phyloP scores from a whole-genome alignment of 1,140 invertebrate species.

The Augochlora pura region DNA sequence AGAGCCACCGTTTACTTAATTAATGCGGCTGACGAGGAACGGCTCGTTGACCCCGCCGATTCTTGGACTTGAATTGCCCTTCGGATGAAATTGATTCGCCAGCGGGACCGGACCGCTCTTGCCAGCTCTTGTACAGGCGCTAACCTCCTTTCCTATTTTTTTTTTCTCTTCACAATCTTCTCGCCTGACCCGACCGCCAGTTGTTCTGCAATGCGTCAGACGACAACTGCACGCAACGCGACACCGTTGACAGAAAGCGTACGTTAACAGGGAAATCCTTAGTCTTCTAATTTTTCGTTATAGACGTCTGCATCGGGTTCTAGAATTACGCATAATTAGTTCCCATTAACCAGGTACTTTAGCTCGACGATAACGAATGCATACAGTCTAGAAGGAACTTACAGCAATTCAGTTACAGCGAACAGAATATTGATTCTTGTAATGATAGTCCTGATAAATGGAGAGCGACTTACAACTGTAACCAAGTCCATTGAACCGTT shows the following conservation, averaged over 20 bases:
- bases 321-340: too few relatives aligned
- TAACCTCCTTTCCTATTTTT: neutral
- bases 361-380: too few relatives aligned
- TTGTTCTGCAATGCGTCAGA: constrained; percentile 61
- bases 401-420: too few relatives aligned
- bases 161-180: neutral
- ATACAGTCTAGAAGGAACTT: too few relatives aligned
- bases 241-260: neutral
- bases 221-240: constrained; percentile 35
- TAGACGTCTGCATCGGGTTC: neutral
- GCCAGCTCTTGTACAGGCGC: neutral
- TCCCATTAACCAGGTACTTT: too few relatives aligned
- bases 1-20: constrained; percentile 60
- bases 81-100: constrained; percentile 52
- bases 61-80: constrained; percentile 53
- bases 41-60: constrained; percentile 62
- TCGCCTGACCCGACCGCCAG: constrained; percentile 30
- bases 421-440: too few relatives aligned
- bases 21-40: constrained; percentile 47
- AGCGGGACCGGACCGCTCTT: neutral
- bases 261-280: neutral
- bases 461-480: too few relatives aligned
- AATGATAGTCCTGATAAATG: too few relatives aligned
- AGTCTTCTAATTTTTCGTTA: neutral
- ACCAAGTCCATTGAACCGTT: too few relatives aligned